Evolutionary conservation across 2,888 invertebrate genomes (phyloP).

Genomic region (Schrankia costaestrigalis): DNA sequence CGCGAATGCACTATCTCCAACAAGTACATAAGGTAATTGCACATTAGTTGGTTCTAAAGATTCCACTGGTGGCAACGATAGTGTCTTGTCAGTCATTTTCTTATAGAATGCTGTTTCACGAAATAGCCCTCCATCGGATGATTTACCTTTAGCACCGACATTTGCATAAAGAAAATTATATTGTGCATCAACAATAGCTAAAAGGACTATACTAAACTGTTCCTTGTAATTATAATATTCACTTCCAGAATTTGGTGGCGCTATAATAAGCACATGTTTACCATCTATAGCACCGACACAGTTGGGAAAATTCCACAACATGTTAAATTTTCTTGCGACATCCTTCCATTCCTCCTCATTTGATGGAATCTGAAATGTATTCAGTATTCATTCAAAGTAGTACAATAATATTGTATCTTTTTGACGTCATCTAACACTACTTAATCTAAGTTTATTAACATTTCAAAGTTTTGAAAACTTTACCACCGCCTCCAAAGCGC

Average conservation of each 20-base stretch:
- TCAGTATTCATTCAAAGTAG: too few species aligned
- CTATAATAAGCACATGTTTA: too few species aligned
- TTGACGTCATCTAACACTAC: too few species aligned
- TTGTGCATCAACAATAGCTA: slow-evolving; percentile 28
- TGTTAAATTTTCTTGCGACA: too few species aligned
- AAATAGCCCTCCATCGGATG: slow-evolving; percentile 34
- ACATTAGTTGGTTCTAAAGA: slow-evolving; percentile 20
- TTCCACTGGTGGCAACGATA: slow-evolving; percentile 25
- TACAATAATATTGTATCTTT: too few species aligned
- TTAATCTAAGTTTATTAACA: too few species aligned
- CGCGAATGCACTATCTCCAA: slow-evolving; percentile 40
- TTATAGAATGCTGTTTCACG: slow-evolving; percentile 31
- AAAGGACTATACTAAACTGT: slow-evolving; percentile 26
- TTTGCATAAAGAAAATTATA: slow-evolving; percentile 31
- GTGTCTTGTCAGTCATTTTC: slow-evolving; percentile 23
- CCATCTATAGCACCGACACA: too few species aligned
- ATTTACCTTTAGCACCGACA: slow-evolving; percentile 28
- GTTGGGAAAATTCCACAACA: too few species aligned
- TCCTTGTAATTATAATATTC: slow-evolving; percentile 27
- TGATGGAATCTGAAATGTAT: too few species aligned
- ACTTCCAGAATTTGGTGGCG: slow-evolving; percentile 32
- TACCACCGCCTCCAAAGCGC: too few species aligned
- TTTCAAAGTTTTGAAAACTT: too few species aligned
- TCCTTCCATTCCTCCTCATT: too few species aligned
- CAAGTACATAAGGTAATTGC: slow-evolving; percentile 27